These are phyloP conservation scores for Orchesella cincta DNA, from an alignment of 1,140 invertebrate species.

Conservation along the genomic window DNA sequence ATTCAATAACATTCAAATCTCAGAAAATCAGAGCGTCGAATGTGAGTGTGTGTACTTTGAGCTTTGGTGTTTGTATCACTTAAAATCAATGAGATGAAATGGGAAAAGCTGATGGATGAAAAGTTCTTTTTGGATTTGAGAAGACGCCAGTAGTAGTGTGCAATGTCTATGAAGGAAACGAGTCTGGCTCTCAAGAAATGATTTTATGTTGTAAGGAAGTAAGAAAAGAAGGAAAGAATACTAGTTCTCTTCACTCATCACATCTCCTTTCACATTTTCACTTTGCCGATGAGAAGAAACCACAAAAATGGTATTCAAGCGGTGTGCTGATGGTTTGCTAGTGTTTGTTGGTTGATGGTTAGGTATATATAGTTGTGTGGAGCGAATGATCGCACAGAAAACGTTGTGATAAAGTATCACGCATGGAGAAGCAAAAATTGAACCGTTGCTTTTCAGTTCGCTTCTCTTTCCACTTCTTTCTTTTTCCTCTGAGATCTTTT, in stretches of 20 bases:
- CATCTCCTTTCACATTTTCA: background rate
- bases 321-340: background rate
- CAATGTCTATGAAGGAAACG: background rate
- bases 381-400: background rate
- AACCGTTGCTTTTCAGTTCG: background rate
- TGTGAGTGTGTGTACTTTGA: background rate
- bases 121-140: background rate
- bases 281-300: background rate
- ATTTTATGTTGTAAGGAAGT: background rate
- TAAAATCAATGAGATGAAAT: slow-evolving; percentile 22
- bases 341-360: background rate
- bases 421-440: background rate
- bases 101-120: slow-evolving; percentile 16
- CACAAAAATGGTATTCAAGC: background rate
- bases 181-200: background rate
- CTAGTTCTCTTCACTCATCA: background rate
- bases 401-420: background rate
- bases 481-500: background rate
- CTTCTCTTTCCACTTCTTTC: background rate
- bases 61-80: slow-evolving; percentile 2
- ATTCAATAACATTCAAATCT: background rate
- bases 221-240: background rate
- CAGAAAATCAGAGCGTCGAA: background rate
- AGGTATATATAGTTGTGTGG: background rate
- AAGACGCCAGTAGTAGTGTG: background rate